Conservation (phyloP, 2,797 vertebrate genomes). For the Brotula barbata region DNA sequence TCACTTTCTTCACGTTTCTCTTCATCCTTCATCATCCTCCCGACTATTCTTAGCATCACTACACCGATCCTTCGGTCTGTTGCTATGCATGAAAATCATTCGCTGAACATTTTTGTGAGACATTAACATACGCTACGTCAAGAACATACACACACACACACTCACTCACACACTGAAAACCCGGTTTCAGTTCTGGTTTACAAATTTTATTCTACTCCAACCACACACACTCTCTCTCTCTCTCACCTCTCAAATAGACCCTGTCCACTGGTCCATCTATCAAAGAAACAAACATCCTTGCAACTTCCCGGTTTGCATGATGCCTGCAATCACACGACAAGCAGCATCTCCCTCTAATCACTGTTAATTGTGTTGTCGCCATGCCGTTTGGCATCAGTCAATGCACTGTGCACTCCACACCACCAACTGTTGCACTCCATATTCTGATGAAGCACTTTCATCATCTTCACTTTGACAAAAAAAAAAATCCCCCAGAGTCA, state of each 20-base stretch:
- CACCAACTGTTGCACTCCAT: neutral
- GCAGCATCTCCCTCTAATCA: neutral
- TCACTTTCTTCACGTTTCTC: no score
- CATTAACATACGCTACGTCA: constrained; percentile 4
- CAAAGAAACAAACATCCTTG: neutral
- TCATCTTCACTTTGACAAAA: neutral
- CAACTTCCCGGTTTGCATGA: no score
- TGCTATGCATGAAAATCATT: constrained; percentile 50
- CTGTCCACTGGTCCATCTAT: constrained; percentile 21
- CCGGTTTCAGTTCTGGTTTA: no score
- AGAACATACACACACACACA: constrained; percentile 3
- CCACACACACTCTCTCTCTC: constrained; percentile 25
- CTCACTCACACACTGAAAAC: constrained; percentile 1
- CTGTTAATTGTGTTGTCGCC: neutral
- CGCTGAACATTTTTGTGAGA: constrained; percentile 28
- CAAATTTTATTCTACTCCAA: no score
- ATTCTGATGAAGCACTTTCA: constrained; percentile 8
- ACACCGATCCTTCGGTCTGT: neutral
- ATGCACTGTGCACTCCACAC: no score
- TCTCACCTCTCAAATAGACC: no score
- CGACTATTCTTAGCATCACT: constrained; percentile 3
- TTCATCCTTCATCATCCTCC: constrained; percentile 10
- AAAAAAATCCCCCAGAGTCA: constrained; percentile 14
- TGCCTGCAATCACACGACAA: no score
- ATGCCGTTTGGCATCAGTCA: neutral